These are phyloP conservation scores for Centroberyx gerrardi DNA, from an alignment of 2,797 vertebrate species.

Conservation along the genomic window DNA sequence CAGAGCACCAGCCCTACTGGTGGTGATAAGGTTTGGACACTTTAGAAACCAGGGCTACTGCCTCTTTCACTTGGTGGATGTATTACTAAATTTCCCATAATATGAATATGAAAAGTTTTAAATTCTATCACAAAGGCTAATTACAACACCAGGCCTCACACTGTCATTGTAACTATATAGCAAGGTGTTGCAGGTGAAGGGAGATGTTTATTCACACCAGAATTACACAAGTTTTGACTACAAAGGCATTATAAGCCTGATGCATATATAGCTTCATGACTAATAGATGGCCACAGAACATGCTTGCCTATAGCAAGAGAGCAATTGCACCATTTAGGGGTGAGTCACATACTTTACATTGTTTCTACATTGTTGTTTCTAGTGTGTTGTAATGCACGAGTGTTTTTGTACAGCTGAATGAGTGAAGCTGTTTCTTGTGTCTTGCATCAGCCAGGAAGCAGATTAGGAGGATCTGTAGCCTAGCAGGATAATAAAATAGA, in stretches of 20 bases:
- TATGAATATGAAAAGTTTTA: neutral
- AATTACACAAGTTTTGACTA: too few species aligned
- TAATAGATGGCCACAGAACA: neutral
- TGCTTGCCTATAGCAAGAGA: neutral
- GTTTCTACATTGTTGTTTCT: neutral
- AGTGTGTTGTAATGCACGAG: neutral
- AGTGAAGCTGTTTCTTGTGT: constrained; percentile 19
- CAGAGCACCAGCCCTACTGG: neutral
- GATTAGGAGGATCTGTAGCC: neutral
- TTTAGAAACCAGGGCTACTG: neutral
- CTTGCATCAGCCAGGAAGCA: constrained; percentile 48
- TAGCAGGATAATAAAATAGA: neutral
- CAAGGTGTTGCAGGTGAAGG: neutral
- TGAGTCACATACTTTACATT: neutral
- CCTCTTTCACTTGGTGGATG: neutral
- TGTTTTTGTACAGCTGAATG: neutral
- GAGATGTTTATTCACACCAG: neutral
- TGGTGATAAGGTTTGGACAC: constrained; percentile 3
- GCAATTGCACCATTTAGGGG: constrained; percentile 3
- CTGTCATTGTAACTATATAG: neutral
- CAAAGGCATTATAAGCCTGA: too few species aligned
- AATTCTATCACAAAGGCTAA: too few species aligned
- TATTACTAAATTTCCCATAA: neutral
- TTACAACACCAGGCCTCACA: neutral
- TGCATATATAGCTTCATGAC: too few species aligned